A percentile compares a stretch with the other conserved stretches of the same genome.
Conservation (phyloP, 2,888 invertebrate species). For the Toxonevra muliebris region DNA sequence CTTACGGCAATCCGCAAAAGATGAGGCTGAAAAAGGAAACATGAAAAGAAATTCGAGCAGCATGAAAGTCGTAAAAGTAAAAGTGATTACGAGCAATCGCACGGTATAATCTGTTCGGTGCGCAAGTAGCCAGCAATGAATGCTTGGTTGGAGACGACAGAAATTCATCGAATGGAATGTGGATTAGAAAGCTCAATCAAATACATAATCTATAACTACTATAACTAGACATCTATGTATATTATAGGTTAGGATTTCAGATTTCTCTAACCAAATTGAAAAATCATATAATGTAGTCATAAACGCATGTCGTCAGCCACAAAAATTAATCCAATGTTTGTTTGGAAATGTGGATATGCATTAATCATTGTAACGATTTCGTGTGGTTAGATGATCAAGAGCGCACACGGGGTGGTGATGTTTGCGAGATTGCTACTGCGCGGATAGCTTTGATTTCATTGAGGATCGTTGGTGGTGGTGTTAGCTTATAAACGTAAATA, state of each 20-base stretch:
- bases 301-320: no score
- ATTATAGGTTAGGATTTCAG: no score
- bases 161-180: no score
- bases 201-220: no score
- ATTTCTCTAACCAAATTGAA: no score
- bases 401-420: constrained; percentile 11
- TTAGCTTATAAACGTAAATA: constrained; percentile 44
- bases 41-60: neutral
- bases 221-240: no score
- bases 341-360: constrained; percentile 40
- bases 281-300: no score
- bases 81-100: no score
- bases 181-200: no score
- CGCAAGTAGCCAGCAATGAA: no score
- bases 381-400: constrained; percentile 47
- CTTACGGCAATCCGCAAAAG: neutral
- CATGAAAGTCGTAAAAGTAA: constrained; percentile 6
- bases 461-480: constrained; percentile 40
- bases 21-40: constrained; percentile 4
- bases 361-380: constrained; percentile 48
- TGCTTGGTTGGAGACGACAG: no score
- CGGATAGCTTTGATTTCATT: constrained; percentile 36
- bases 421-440: constrained; percentile 26
- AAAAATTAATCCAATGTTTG: neutral
- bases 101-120: no score